Conservation (phyloP, 2,113 vertebrate genomes). For the Mellivora capensis region DNA sequence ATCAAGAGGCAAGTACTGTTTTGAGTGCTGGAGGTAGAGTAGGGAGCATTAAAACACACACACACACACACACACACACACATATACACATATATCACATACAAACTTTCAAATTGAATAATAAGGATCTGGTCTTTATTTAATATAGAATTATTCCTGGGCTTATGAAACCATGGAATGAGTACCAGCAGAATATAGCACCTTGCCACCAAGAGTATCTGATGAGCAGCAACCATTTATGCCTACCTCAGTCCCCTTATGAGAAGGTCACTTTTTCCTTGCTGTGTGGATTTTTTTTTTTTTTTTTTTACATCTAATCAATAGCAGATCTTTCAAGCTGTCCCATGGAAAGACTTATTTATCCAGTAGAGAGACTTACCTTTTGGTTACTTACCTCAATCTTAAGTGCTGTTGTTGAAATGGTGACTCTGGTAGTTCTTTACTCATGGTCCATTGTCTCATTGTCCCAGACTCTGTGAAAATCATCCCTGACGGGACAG, state of each 20-base stretch:
- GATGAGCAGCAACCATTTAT: not conserved
- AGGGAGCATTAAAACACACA: not conserved
- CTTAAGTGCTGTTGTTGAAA: not conserved
- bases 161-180: not conserved
- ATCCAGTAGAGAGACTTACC: rapidly evolving
- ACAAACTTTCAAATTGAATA: not conserved
- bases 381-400: not conserved
- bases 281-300: not conserved
- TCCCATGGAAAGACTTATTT: not conserved
- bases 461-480: not conserved
- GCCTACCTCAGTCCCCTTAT: not conserved
- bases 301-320: not conserved
- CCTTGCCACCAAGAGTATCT: not conserved
- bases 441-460: not conserved
- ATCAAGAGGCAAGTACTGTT: not conserved
- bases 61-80: too few relatives aligned
- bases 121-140: not conserved
- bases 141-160: not conserved
- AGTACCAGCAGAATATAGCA: not conserved
- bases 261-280: not conserved
- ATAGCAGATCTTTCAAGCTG: not conserved
- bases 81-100: not conserved
- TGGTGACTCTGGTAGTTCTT: not conserved
- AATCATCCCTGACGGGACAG: not conserved
- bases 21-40: not conserved